Evolutionary conservation across 2,888 invertebrate species (phyloP).

Genomic region (Melangyna quadrimaculata): DNA sequence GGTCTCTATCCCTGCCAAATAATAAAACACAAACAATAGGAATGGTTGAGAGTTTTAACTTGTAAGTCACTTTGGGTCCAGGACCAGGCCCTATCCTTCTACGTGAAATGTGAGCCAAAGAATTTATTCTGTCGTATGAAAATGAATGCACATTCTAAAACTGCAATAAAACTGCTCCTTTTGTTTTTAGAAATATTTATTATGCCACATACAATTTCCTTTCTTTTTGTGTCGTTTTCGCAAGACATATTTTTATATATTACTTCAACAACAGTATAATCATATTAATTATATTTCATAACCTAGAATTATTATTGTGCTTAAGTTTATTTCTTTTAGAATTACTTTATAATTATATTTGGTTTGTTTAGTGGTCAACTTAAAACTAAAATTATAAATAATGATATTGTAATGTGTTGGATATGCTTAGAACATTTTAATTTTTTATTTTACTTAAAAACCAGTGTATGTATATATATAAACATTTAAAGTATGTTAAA

Average conservation of each 20-base stretch:
- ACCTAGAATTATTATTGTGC: conserved; percentile 13
- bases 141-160: too few relatives aligned
- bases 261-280: conserved; percentile 4
- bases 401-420: conserved; percentile 36
- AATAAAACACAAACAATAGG: too few relatives aligned
- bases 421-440: conserved; percentile 51
- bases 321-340: conserved; percentile 4
- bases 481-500: background rate
- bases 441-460: conserved; percentile 7
- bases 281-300: conserved; percentile 9
- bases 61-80: too few relatives aligned
- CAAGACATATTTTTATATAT: background rate
- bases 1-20: too few relatives aligned
- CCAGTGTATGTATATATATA: conserved; percentile 2
- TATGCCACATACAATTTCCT: conserved; percentile 45
- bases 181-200: conserved; percentile 61
- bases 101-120: too few relatives aligned
- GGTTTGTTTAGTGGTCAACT: conserved; percentile 42
- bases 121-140: too few relatives aligned
- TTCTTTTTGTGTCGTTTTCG: background rate
- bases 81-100: too few relatives aligned
- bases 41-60: too few relatives aligned
- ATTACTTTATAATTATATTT: conserved; percentile 50
- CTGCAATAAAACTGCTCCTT: background rate
- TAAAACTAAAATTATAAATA: conserved; percentile 29